Conservation (phyloP, 2,113 vertebrate genomes). For the Silurus asotus region DNA sequence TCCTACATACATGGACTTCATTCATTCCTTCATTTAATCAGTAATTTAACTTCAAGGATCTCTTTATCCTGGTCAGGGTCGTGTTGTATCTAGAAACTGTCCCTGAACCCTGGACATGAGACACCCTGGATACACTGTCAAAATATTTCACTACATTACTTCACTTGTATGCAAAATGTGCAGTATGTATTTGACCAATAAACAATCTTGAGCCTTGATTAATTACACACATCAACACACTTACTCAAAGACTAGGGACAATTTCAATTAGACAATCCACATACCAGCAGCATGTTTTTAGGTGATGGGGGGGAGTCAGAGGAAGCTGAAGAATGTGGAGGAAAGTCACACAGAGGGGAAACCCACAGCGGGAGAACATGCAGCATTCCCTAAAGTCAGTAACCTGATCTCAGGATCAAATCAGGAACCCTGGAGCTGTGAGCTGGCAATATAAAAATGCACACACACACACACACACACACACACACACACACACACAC, state of each 20-base stretch:
- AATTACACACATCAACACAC: background rate
- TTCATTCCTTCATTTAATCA: background rate
- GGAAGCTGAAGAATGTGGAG: background rate
- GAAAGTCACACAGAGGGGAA: background rate
- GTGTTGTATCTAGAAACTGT: background rate
- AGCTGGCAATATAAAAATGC: background rate
- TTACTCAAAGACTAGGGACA: background rate
- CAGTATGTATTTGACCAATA: no score
- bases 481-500: no score
- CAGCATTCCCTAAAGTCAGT: background rate
- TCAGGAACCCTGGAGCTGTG: background rate
- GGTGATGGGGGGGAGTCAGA: background rate
- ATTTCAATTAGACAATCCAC: background rate
- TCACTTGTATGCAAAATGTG: no score
- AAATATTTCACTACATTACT: no score
- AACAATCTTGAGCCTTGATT: no score
- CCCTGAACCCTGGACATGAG: background rate
- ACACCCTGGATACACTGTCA: background rate
- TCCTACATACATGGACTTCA: background rate
- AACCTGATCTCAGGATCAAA: slow-evolving; percentile 10
- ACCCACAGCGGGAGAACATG: background rate
- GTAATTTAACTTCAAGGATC: background rate
- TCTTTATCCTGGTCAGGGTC: background rate
- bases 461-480: no score
- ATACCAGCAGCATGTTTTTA: slow-evolving; percentile 1